phyloP scores from a whole-genome alignment of 2,113 vertebrate species.

The Peromyscus maniculatus region DNA sequence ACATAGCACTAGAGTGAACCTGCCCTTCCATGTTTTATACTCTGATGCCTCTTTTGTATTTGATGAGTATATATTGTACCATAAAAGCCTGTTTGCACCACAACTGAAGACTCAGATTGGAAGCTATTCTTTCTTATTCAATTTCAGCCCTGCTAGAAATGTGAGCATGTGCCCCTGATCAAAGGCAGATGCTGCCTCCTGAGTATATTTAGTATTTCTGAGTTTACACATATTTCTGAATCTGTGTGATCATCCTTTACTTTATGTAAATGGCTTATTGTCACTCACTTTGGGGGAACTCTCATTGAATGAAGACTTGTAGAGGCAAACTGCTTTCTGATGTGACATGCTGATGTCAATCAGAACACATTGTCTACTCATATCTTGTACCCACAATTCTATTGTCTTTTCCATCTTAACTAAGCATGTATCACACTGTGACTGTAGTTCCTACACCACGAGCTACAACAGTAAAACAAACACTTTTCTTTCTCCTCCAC shows the following conservation, averaged over 20 bases:
- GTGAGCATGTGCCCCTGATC: neutral
- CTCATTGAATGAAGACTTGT: neutral
- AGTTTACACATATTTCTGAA: neutral
- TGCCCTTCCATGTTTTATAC: neutral
- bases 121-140: neutral
- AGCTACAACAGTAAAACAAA: neutral
- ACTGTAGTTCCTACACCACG: neutral
- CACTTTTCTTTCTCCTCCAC: neutral
- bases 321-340: neutral
- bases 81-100: neutral
- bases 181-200: neutral
- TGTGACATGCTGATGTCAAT: neutral
- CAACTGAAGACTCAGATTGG: neutral
- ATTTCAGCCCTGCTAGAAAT: neutral
- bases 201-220: neutral
- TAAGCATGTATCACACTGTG: neutral
- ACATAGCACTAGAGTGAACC: too few species aligned
- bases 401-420: neutral
- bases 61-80: neutral
- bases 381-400: neutral
- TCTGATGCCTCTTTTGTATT: neutral
- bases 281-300: neutral
- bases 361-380: neutral
- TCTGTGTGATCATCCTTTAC: neutral
- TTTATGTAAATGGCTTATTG: neutral